Base-by-base conservation (phyloP, 1,140 invertebrate species). In the Brachystomella parvula region DNA sequence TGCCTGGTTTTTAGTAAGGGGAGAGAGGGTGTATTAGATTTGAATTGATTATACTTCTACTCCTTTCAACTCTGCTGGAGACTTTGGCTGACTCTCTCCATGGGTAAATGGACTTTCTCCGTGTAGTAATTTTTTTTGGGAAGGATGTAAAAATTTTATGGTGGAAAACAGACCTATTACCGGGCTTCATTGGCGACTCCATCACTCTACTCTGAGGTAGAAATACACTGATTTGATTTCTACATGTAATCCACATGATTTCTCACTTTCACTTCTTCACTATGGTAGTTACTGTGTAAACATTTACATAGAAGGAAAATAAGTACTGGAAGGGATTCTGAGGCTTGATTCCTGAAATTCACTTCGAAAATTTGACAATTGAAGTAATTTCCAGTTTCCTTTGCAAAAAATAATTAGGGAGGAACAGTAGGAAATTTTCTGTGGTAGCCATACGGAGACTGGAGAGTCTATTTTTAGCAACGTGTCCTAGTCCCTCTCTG, bases 381-480 rank as follows among this genome's bases (percentile, higher is more conserved):
- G 9, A 12, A 44, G n/a, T 44, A n/a, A 57, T 15, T 57, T 57
- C 21, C 6, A 57, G 53, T 9, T 44, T 44, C 9, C n/a, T 44
- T 12, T 9, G 9, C 39, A 12, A n/a, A 44, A n/a, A n/a, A 12
- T 44, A n/a, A 9, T n/a, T 12, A 44, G n/a, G n/a, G 39, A 44
- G 9, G 39, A 44, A 44, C 39, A 44, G 39, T 44, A 44, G n/a
- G 39, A 24, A 24, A 26, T 53, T 53, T 12, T 53, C 24, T 6
- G 49, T 17, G 39, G n/a, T n/a, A n/a, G n/a, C n/a, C n/a, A n/a
- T n/a, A n/a, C 39, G 39, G 9, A 44, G 39, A 24, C 12, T 17
- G 49, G 9, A 24, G 6, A 15, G 6, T 15, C 67, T 72, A 72
- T 72, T 69, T 72, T 72, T 72, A 69, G 67, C 59, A 62, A 35